A percentile compares a stretch with the other conserved stretches of the same genome.
Conservation (phyloP, 2,113 vertebrate species). For the Nannospalax galili region DNA sequence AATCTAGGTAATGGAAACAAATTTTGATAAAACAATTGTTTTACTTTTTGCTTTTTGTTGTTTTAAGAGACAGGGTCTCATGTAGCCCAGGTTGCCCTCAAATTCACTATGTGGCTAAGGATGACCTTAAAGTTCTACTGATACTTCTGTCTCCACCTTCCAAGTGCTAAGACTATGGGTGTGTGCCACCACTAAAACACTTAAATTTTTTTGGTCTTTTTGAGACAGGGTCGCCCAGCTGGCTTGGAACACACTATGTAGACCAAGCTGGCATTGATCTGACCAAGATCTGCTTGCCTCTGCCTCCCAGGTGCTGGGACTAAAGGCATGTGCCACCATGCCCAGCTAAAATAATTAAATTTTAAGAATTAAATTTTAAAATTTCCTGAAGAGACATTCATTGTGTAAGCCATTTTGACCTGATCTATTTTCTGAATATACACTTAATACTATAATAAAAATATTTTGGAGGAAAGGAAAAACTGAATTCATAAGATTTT, state of each 20-base stretch:
- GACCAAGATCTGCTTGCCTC: too few relatives aligned
- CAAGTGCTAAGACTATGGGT: too few relatives aligned
- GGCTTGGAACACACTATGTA: too few relatives aligned
- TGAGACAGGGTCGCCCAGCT: too few relatives aligned
- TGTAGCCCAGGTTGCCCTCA: background rate
- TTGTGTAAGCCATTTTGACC: constrained; percentile 12
- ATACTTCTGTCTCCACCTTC: background rate
- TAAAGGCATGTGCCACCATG: background rate
- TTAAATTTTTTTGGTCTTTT: too few relatives aligned
- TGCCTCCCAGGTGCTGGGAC: background rate
- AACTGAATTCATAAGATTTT: background rate
- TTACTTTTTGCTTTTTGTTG: background rate
- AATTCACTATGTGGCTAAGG: background rate
- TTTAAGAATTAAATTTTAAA: constrained; percentile 33
- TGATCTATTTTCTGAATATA: constrained; percentile 8
- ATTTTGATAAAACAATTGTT: background rate
- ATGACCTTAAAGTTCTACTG: background rate
- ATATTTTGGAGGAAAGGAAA: background rate
- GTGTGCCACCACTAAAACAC: too few relatives aligned
- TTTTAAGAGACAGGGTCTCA: background rate
- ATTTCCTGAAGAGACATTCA: constrained; percentile 48
- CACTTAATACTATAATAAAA: constrained; percentile 23
- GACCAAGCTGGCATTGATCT: too few relatives aligned
- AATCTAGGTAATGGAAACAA: constrained; percentile 50
- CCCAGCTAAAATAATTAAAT: constrained; percentile 18